Evolutionary conservation across 2,113 vertebrate genomes (phyloP).

Genomic region (Corythoichthys intestinalis): DNA sequence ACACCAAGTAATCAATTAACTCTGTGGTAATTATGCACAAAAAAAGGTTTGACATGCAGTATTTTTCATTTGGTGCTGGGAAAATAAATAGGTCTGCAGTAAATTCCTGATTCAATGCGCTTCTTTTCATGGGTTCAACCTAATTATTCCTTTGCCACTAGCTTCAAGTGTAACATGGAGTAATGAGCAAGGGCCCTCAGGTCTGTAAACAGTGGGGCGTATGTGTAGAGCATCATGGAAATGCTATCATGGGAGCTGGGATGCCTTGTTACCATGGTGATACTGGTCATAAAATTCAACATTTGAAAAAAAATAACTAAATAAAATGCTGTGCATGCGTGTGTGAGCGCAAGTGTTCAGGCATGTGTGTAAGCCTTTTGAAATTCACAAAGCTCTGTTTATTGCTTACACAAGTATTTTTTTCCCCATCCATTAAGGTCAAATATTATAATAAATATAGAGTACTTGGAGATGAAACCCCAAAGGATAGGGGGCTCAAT

Average conservation of each 20-base stretch:
- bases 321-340: too few relatives aligned
- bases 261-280: constrained; percentile 45
- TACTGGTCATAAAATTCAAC: constrained; percentile 26
- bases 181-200: constrained; percentile 50
- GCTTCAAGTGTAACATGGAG: constrained; percentile 47
- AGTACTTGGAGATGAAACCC: not conserved
- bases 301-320: not conserved
- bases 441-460: not conserved
- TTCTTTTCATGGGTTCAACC: constrained; percentile 36
- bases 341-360: too few relatives aligned
- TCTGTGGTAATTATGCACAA: not conserved
- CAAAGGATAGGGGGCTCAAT: not conserved
- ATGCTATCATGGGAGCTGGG: constrained; percentile 32
- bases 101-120: not conserved
- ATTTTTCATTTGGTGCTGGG: not conserved
- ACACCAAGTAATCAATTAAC: not conserved
- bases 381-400: not conserved
- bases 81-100: not conserved
- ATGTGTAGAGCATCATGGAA: constrained; percentile 15
- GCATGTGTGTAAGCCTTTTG: not conserved
- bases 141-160: constrained; percentile 51
- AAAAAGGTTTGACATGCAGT: not conserved
- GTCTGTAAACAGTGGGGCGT: constrained; percentile 37
- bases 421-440: not conserved
- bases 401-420: not conserved